phyloP scores from a whole-genome alignment of 1,140 invertebrate species.

The Drosophila truncata region DNA sequence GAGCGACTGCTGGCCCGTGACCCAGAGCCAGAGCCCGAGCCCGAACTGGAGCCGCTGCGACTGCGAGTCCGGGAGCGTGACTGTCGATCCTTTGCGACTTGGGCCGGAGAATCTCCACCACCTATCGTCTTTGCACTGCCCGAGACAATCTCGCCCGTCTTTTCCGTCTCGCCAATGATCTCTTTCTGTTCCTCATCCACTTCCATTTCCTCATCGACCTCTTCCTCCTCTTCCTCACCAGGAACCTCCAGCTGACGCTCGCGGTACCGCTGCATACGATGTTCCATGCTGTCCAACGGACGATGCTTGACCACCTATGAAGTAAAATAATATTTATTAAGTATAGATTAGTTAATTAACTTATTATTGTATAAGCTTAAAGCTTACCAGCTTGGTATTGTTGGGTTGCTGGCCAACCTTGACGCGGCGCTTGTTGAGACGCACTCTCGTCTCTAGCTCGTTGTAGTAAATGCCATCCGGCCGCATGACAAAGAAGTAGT shows the following conservation, averaged over 20 bases:
- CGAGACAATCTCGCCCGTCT: slow-evolving; percentile 47
- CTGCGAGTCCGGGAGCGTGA: slow-evolving; percentile 79
- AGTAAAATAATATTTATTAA: neutral
- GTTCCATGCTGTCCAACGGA: slow-evolving; percentile 93
- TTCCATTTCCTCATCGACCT: slow-evolving; percentile 89
- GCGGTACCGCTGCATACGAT: slow-evolving; percentile 93
- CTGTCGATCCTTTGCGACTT: slow-evolving; percentile 75
- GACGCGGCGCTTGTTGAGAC: slow-evolving; percentile 95
- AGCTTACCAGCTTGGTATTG: slow-evolving; percentile 87
- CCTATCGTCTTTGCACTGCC: slow-evolving; percentile 52
- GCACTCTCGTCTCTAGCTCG: slow-evolving; percentile 97
- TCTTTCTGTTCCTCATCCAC: slow-evolving; percentile 88
- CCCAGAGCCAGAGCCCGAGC: slow-evolving; percentile 82
- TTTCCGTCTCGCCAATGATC: slow-evolving; percentile 79
- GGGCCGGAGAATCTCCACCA: slow-evolving; percentile 84
- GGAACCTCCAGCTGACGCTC: slow-evolving; percentile 95
- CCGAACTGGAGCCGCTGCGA: slow-evolving; percentile 65
- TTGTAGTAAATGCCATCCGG: slow-evolving; percentile 98
- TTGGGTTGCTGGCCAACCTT: slow-evolving; percentile 89
- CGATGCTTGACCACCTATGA: slow-evolving; percentile 93
- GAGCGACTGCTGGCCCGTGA: slow-evolving; percentile 76
- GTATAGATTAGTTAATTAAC: neutral
- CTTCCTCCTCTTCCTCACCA: slow-evolving; percentile 92
- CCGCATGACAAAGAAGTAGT: slow-evolving; percentile 98
- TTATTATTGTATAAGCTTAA: too few species aligned